Evolutionary conservation across 2,797 vertebrate genomes (phyloP).

Genomic region (Lithobates pipiens): DNA sequence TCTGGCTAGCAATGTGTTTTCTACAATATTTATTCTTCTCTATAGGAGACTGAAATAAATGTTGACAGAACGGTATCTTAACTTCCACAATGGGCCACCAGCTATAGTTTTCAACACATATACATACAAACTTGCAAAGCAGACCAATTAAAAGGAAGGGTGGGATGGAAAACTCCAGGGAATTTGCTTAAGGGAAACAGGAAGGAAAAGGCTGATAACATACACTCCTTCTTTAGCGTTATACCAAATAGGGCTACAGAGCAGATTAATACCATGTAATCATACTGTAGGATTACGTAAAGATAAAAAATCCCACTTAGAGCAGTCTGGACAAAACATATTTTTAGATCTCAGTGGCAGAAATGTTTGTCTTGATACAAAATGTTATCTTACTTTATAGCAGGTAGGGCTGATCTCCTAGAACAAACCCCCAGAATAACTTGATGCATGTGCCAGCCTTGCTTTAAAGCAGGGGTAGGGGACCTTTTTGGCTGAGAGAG

Average conservation of each 20-base stretch:
- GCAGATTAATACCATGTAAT: neutral
- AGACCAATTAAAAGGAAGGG: slow-evolving; percentile 32
- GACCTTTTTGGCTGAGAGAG: too few relatives aligned
- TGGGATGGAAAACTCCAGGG: slow-evolving; percentile 30
- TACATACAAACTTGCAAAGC: slow-evolving; percentile 53
- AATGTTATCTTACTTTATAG: neutral
- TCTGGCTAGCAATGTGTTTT: neutral
- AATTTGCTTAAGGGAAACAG: slow-evolving; percentile 23
- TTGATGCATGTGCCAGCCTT: too few relatives aligned
- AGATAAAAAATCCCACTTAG: neutral
- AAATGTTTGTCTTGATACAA: neutral
- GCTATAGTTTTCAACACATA: slow-evolving; percentile 26
- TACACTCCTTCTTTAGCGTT: slow-evolving; percentile 3
- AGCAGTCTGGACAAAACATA: neutral
- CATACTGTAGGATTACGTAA: neutral
- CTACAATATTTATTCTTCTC: neutral
- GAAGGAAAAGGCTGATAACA: slow-evolving; percentile 45
- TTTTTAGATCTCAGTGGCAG: neutral
- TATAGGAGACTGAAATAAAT: neutral
- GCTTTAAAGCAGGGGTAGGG: too few relatives aligned
- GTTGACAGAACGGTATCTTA: neutral
- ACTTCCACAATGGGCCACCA: neutral
- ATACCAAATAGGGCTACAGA: neutral
- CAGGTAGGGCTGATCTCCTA: neutral
- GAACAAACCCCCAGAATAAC: too few relatives aligned